A percentile compares a stretch with the other conserved stretches of the same genome.
Conservation (phyloP, 2,888 invertebrate species). For the Agonopterix heracliana region DNA sequence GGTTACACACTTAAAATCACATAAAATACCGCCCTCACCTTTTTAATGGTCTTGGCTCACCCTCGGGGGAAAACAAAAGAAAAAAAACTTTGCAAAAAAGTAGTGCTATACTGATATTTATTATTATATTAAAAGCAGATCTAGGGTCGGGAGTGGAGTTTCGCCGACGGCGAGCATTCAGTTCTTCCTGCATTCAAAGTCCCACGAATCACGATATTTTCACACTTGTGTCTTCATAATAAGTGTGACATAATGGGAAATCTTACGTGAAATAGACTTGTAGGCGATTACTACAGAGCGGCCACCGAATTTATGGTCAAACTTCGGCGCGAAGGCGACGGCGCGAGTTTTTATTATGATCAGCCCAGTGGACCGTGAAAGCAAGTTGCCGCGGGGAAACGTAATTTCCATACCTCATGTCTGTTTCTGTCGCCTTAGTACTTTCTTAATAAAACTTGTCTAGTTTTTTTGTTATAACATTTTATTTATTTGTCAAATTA, state of each 20-base stretch:
- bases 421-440: conserved; percentile 67
- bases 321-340: conserved; percentile 72
- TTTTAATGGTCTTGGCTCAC: conserved; percentile 66
- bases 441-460: conserved; percentile 68
- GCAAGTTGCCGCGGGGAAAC: conserved; percentile 69
- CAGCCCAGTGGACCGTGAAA: conserved; percentile 77
- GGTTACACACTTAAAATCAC: conserved; percentile 72
- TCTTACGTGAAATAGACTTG: too few species aligned
- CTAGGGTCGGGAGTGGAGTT: conserved; percentile 46
- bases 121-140: conserved; percentile 71
- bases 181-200: too few species aligned
- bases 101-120: conserved; percentile 66
- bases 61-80: conserved; percentile 61
- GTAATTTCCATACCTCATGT: conserved; percentile 74
- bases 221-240: too few species aligned
- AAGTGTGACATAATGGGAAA: too few species aligned
- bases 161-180: conserved; percentile 49
- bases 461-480: conserved; percentile 18
- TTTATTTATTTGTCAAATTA: neutral
- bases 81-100: conserved; percentile 57
- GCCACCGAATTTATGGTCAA: conserved; percentile 76
- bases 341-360: conserved; percentile 77
- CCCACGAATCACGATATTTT: too few species aligned
- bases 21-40: conserved; percentile 71
- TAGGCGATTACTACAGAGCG: conserved; percentile 18